Evolutionary conservation across 2,888 invertebrate genomes (phyloP), one percentile per base, ranked within the genome.

Genomic region (Aphidius colemani): DNA sequence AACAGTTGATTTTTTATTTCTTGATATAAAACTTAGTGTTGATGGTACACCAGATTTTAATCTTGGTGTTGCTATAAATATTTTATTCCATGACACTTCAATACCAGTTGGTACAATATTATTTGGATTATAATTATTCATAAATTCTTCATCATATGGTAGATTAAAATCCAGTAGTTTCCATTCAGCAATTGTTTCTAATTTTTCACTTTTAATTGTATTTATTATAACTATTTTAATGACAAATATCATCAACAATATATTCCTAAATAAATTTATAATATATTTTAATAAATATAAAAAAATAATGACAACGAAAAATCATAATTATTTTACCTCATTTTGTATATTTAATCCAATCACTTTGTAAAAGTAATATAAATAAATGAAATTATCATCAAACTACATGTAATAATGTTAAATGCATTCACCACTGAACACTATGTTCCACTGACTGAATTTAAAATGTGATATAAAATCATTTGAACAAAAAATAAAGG

Each of bases 21-120:
- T 85, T 0, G 92, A 87, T 7, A 94, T 86, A 82, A 86, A 88
- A 10, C 87, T 88, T 7, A 94, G 75, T 0, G 93, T 91, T 0
- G 93, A 90, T 0, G 94, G 89, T 0, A 93, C 89, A 6, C 94
- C 94, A 0, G 88, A 86, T 64, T 91, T 85, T 41, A 93, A 81
- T 63, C 94, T 84, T 0, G 94, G 94, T 9, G 89, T 88, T 0
- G 91, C 88, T n/a, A 94, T 66, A 77, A 92, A 93, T 40, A 94
- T 83, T 66, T 89, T 85, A 73, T 92, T 89, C 82, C 87, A 86
- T 3, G 87, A 87, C 43, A 93, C 84, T 74, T 91, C 92, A 66
- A 94, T 77, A 1, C 94, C 93, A 0, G 93, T 93, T 46, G 91
- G 88, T 6, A 92, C 88, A 0, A 90, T 88, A 79, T 91, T 92